phyloP scores from a whole-genome alignment of 2,113 vertebrate genomes.

The Desmodus rotundus region DNA sequence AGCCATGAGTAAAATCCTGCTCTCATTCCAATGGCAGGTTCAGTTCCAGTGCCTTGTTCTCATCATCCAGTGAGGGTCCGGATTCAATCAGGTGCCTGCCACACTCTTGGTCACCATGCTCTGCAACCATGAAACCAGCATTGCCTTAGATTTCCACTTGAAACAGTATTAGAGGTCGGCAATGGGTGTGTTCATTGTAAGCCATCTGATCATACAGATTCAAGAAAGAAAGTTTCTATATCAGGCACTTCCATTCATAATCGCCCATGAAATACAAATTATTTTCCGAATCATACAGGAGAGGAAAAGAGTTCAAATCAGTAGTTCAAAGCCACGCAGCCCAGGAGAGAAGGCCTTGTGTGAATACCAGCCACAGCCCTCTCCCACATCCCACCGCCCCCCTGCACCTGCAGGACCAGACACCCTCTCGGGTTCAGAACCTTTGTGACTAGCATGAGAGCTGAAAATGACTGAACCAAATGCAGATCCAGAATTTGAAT shows the following conservation, averaged over 20 bases:
- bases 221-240: neutral
- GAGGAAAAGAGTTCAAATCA: neutral
- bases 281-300: neutral
- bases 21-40: neutral
- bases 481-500: neutral
- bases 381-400: too few species aligned
- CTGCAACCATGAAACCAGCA: neutral
- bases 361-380: neutral
- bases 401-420: neutral
- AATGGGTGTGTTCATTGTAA: neutral
- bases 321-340: neutral
- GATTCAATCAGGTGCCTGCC: neutral
- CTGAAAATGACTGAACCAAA: neutral
- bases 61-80: neutral
- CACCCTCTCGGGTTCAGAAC: neutral
- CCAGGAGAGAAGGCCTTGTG: neutral
- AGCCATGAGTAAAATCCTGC: neutral
- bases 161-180: neutral
- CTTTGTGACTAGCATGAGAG: neutral
- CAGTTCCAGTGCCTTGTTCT: neutral
- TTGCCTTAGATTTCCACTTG: neutral
- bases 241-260: neutral
- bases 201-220: neutral
- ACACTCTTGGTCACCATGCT: neutral
- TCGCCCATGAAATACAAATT: neutral